Percentiles rank a stretch among this genome's conserved stretches.
Evolutionary conservation across 2,113 vertebrate species (phyloP).

Genomic region (Daboia siamensis): DNA sequence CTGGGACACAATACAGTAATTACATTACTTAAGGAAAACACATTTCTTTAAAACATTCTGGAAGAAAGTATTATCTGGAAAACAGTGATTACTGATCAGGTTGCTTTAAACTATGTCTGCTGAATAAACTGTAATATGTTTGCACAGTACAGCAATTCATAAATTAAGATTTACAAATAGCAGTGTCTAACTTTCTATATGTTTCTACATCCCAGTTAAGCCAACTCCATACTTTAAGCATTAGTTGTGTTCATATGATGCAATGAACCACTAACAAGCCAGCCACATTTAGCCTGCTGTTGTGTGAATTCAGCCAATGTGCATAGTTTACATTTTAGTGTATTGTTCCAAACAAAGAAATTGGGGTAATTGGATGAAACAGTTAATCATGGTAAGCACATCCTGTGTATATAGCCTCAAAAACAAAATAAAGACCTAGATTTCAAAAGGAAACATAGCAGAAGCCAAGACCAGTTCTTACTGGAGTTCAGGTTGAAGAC

Average conservation of each 20-base stretch:
- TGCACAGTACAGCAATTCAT: background rate
- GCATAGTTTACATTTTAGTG: background rate
- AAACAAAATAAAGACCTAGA: background rate
- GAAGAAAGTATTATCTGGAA: background rate
- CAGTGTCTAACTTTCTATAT: background rate
- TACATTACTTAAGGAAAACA: background rate
- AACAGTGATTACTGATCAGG: background rate
- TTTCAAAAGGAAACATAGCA: background rate
- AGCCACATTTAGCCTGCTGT: background rate
- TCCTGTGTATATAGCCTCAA: background rate
- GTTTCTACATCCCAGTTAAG: background rate
- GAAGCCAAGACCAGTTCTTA: background rate
- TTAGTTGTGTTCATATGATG: background rate
- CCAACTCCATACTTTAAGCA: background rate
- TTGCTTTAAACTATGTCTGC: background rate
- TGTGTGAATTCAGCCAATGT: background rate
- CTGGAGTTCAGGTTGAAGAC: background rate
- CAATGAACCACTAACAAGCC: background rate
- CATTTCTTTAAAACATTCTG: background rate
- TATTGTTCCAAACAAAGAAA: background rate
- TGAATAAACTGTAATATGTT: background rate
- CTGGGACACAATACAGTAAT: background rate
- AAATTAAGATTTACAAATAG: background rate
- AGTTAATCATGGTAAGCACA: background rate
- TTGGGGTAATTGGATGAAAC: background rate